A percentile compares a stretch with the other conserved stretches of the same genome.
phyloP scores from a whole-genome alignment of 2,888 invertebrate genomes.

The Spicauda simplicius region DNA sequence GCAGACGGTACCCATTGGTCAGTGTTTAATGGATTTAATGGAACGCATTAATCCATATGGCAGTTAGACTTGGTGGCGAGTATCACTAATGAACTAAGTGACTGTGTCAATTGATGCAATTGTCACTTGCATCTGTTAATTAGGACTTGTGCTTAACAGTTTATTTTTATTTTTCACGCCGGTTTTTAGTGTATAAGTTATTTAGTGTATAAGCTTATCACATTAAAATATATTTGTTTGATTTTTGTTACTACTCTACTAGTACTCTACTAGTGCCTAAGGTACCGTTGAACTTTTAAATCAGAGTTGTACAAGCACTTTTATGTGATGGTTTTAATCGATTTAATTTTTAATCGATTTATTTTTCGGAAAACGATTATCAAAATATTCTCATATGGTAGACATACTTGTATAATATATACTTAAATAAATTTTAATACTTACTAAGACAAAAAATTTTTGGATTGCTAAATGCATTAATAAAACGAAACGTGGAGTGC shows the following conservation, averaged over 20 bases:
- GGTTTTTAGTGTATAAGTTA: no score
- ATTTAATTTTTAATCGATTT: no score
- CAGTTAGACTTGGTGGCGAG: slow-evolving; percentile 42
- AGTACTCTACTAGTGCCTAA: no score
- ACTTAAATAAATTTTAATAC: not conserved
- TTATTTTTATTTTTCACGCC: not conserved
- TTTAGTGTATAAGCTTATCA: no score
- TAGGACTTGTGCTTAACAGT: not conserved
- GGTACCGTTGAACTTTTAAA: no score
- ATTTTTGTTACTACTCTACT: no score
- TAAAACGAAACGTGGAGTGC: not conserved
- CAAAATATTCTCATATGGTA: no score
- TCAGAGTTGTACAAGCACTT: no score
- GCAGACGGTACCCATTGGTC: slow-evolving; percentile 51
- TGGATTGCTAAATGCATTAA: not conserved
- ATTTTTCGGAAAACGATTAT: no score
- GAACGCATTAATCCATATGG: slow-evolving; percentile 70
- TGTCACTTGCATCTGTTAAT: slow-evolving; percentile 17
- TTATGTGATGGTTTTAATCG: no score
- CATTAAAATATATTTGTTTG: no score
- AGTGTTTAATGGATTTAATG: slow-evolving; percentile 77
- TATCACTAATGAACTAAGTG: slow-evolving; percentile 18
- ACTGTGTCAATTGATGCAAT: slow-evolving; percentile 26
- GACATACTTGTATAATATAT: no score
- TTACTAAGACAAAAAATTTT: not conserved